Conservation (phyloP, 2,797 vertebrate species). For the Hoplostethus mediterraneus region DNA sequence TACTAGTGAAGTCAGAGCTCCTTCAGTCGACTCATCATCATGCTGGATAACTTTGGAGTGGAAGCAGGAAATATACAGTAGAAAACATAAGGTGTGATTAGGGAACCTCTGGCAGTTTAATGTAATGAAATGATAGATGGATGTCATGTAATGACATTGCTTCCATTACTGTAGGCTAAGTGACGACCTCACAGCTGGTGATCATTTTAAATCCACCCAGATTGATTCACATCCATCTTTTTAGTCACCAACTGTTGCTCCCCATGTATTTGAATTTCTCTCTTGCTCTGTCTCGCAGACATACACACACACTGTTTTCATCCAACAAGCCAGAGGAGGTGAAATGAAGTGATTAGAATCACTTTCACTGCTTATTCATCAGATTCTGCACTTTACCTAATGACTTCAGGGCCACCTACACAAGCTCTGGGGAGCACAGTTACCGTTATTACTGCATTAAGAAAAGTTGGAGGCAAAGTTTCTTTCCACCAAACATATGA, state of each 20-base stretch:
- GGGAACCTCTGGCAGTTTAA: constrained; percentile 52
- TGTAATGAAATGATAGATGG: constrained; percentile 40
- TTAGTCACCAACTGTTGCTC: constrained; percentile 63
- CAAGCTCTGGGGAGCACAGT: constrained; percentile 41
- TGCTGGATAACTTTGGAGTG: constrained; percentile 16
- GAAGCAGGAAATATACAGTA: constrained; percentile 50
- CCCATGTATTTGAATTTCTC: constrained; percentile 29
- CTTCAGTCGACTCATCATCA: background rate
- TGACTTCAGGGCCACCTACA: constrained; percentile 59
- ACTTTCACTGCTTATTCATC: constrained; percentile 56
- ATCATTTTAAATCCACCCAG: constrained; percentile 53
- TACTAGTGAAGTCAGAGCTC: too few species aligned
- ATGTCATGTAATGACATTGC: constrained; percentile 51
- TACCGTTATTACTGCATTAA: constrained; percentile 53
- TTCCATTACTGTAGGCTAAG: constrained; percentile 36
- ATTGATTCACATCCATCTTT: constrained; percentile 60
- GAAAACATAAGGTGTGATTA: constrained; percentile 42
- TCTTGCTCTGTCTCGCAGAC: background rate
- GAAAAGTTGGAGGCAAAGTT: constrained; percentile 48
- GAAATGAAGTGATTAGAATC: constrained; percentile 45
- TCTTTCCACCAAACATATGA: constrained; percentile 32
- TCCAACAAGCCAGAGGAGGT: constrained; percentile 29
- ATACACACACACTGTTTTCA: background rate
- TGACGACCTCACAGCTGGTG: constrained; percentile 62
- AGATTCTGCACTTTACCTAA: constrained; percentile 30